Evolutionary conservation across 1,140 invertebrate genomes (phyloP).

Genomic region (Zaprionus kolodkinae): DNA sequence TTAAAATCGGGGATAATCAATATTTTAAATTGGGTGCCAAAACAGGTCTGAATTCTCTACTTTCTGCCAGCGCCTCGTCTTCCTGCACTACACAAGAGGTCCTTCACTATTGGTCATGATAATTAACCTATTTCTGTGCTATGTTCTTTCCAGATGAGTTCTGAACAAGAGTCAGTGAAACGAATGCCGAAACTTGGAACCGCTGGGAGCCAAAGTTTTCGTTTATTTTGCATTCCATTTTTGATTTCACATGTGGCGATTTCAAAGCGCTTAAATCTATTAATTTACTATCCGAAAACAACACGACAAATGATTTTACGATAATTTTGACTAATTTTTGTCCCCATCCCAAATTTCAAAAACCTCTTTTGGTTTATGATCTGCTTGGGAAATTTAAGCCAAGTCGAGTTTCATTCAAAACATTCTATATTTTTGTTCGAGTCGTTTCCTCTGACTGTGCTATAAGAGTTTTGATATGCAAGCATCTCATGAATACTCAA

Average conservation of each 20-base stretch:
- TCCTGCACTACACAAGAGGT: not conserved
- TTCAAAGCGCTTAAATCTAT: conserved; percentile 23
- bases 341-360: not conserved
- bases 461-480: conserved; percentile 29
- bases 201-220: conserved; percentile 51
- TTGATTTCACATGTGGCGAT: conserved; percentile 13
- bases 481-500: not conserved
- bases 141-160: conserved; percentile 58
- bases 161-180: not conserved
- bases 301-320: not conserved
- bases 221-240: conserved; percentile 21
- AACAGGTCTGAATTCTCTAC: conserved; percentile 7
- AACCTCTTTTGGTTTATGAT: not conserved
- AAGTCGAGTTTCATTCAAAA: not conserved
- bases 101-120: not conserved
- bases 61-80: conserved; percentile 5
- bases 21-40: not conserved
- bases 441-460: not conserved
- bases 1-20: not conserved
- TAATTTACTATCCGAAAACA: not conserved
- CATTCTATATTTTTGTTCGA: not conserved
- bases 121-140: conserved; percentile 59
- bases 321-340: conserved; percentile 13
- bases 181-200: conserved; percentile 47
- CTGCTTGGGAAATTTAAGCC: not conserved